Conservation (phyloP, 2,797 vertebrate genomes). For the Peromyscus nudipes region DNA sequence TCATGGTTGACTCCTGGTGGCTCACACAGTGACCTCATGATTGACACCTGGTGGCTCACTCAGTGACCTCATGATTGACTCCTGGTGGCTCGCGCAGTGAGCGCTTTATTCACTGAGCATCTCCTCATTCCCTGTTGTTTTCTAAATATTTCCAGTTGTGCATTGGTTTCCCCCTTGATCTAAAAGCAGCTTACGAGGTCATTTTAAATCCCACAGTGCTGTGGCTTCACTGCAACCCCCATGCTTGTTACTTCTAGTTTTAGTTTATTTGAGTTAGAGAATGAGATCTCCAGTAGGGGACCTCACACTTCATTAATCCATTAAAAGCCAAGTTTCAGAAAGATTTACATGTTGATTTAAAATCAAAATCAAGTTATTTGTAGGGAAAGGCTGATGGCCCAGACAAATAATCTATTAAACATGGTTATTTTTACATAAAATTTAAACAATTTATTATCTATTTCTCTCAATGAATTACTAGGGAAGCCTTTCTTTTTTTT, state of each 20-base stretch:
- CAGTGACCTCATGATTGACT: too few relatives aligned
- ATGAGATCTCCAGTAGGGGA: background rate
- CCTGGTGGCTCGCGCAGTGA: too few relatives aligned
- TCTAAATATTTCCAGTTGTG: background rate
- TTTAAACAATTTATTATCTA: background rate
- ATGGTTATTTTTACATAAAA: background rate
- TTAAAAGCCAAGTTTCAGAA: slow-evolving; percentile 17
- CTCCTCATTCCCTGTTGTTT: background rate
- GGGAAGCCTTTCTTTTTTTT: background rate
- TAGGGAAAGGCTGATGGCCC: background rate
- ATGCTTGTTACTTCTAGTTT: background rate
- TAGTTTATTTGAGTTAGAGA: background rate
- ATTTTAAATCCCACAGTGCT: background rate
- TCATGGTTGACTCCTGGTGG: too few relatives aligned
- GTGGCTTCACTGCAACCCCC: background rate
- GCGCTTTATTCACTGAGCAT: background rate
- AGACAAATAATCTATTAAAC: background rate
- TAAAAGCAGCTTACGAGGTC: background rate
- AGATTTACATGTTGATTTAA: background rate
- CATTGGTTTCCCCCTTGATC: background rate
- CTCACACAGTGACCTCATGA: too few relatives aligned
- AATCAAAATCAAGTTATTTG: background rate
- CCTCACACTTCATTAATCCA: background rate
- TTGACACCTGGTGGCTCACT: too few relatives aligned
- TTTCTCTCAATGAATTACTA: slow-evolving; percentile 26